Conservation (phyloP, 2,113 vertebrate genomes). For the Sinosuthora webbiana region DNA sequence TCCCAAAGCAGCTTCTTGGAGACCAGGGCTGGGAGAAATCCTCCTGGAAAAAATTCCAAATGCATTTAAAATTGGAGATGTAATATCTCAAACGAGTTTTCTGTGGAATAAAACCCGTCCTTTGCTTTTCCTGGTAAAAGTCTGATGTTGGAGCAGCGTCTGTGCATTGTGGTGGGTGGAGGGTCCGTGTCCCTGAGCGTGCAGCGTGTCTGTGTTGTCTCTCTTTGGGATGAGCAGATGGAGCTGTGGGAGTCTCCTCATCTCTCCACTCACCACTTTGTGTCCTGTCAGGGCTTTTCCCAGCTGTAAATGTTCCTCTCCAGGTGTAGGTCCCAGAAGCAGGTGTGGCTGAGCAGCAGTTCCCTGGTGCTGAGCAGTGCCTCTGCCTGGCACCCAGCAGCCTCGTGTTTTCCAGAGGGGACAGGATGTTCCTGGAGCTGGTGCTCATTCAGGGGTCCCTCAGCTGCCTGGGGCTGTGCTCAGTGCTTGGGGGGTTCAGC, state of each 20-base stretch:
- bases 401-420: neutral
- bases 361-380: neutral
- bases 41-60: neutral
- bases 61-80: neutral
- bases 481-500: neutral
- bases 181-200: neutral
- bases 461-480: neutral
- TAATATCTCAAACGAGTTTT: neutral
- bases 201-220: neutral
- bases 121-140: neutral
- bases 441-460: neutral
- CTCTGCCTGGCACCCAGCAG: neutral
- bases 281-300: neutral
- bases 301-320: neutral
- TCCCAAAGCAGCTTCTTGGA: neutral
- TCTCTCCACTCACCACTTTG: neutral
- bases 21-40: neutral
- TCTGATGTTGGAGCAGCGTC: fast-evolving
- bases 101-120: fast-evolving
- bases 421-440: neutral
- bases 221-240: conserved; percentile 4
- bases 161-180: fast-evolving
- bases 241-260: neutral
- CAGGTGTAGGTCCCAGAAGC: neutral
- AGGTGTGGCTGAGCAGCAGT: neutral